Evolutionary conservation across 2,888 invertebrate species (phyloP), one percentile per base, ranked within the genome.

Genomic region (Endotricha flammealis): DNA sequence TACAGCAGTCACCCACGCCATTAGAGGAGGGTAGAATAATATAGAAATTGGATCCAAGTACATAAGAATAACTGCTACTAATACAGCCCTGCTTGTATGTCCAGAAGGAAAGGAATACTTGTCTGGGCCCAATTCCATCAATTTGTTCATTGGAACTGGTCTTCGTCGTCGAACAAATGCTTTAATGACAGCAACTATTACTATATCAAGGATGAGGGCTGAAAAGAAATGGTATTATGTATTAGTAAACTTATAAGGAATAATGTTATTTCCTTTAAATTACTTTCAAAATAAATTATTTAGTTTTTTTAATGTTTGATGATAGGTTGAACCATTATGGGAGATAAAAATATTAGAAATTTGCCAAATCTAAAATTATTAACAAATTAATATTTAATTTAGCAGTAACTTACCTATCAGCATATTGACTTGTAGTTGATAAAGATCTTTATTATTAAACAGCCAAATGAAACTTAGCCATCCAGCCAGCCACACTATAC

Each of bases 61-160:
- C 3, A 90, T 86, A 46, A 96, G 92, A 64, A 95, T 93, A 39
- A 91, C 90, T 2, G 92, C 86, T 12, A 98, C 83, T 66, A 94
- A 90, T 3, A 92, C 89, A 0, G 95, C 91, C 50, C 98, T 85
- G 13, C 97, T 96, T 0, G 96, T 92, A 72, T 99, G 98, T 0
- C 98, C 98, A 0, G 98, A 98, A 7, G 98, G 99, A 70, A 99
- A 99, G 30, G 90, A 90, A 70, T 92, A 98, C 57, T 95, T 93
- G 73, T 97, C 97, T 0, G 96, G 93, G 0, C 95, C 94, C 11
- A 95, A 80, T 20, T 89, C 89, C 41, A 92, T 75, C 48, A 92
- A 88, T 64, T 95, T 93, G 49, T 90, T 90, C 60, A 91, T 90
- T 12, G 88, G 87, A 0, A 85, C 61, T 0, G 97, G 97, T 16